Percentiles rank a stretch among this genome's conserved stretches.
These are phyloP conservation scores for Globia sparganii DNA, from an alignment of 2,888 invertebrate genomes.

Conservation along the genomic window DNA sequence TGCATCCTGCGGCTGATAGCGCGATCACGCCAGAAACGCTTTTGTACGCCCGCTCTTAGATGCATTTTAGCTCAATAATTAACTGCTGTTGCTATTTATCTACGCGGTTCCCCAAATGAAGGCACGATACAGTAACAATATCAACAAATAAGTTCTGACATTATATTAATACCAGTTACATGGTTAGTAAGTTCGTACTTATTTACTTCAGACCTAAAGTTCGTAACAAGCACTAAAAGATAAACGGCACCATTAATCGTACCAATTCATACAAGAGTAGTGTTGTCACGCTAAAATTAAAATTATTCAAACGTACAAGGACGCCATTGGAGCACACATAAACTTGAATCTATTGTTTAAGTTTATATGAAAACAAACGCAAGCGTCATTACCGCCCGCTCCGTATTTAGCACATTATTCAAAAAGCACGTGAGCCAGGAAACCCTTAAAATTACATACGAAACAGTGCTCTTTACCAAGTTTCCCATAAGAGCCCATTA, in stretches of 20 bases:
- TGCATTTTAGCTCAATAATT: slow-evolving; percentile 77
- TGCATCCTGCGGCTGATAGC: slow-evolving; percentile 85
- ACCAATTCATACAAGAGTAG: slow-evolving; percentile 47
- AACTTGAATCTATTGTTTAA: slow-evolving; percentile 68
- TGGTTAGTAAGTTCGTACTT: slow-evolving; percentile 45
- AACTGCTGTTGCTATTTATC: slow-evolving; percentile 69
- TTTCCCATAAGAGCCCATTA: slow-evolving; percentile 91
- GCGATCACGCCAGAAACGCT: slow-evolving; percentile 73
- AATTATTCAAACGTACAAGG: slow-evolving; percentile 61
- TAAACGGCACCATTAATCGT: slow-evolving; percentile 52
- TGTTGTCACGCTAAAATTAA: slow-evolving; percentile 57
- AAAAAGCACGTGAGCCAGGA: slow-evolving; percentile 88
- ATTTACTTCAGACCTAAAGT: slow-evolving; percentile 37
- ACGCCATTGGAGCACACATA: slow-evolving; percentile 50
- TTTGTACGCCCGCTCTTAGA: slow-evolving; percentile 75
- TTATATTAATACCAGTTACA: slow-evolving; percentile 41
- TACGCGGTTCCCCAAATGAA: slow-evolving; percentile 41
- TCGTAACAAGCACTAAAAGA: slow-evolving; percentile 46
- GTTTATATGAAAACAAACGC: slow-evolving; percentile 81
- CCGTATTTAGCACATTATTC: slow-evolving; percentile 87
- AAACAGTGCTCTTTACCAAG: slow-evolving; percentile 90
- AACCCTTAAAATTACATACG: slow-evolving; percentile 90
- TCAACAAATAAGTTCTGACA: slow-evolving; percentile 32
- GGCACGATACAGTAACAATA: slow-evolving; percentile 19
- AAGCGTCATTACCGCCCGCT: slow-evolving; percentile 79